Base-by-base conservation (phyloP, 1,140 invertebrate genomes). In the Chrysopa pallens region DNA sequence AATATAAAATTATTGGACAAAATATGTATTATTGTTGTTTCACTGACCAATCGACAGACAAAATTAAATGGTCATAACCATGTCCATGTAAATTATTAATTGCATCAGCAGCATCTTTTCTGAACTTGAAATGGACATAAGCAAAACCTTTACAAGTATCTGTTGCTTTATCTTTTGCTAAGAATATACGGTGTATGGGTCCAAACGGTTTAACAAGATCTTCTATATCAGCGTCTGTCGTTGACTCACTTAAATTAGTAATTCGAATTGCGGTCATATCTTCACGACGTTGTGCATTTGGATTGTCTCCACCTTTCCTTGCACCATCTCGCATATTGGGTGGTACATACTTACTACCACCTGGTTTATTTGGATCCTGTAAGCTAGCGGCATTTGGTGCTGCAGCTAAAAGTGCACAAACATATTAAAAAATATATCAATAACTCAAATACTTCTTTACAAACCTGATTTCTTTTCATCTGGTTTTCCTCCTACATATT, bases 61-160 rank as follows among this genome's bases (percentile, higher is more conserved):
- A 66, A 60, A 98, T 98, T 42, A 98, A 73, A 72, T 98, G 93
- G 68, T 98, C 93, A 62, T 98, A 98, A 46, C 94, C 93, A 64
- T 89, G 84, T 4, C 93, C 94, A 61, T 97, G 86, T 6, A 98
- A 74, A 37, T 72, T 72, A 44, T 76, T 64, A 52, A 98, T 96
- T 45, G 95, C 95, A 53, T 80, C 77, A 12, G 86, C 82, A 33
- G 95, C 94, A 67, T 95, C 89, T 52, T 79, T 75, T 50, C 79
- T 72, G 45, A 79, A 78, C 58, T 86, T 88, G 61, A 91, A 98
- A 56, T 94, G 94, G 37, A 98, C 85, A 57, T 97, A 98, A 28
- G 93, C 93, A 69, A 97, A 98, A 38, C 84, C 84, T 69, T 88
- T 86, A 66, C 84, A 89, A n/a, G 74, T 62, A 17, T 84, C 83